Conservation (phyloP, 2,888 invertebrate species). For the Caenorhabditis panamensis region DNA sequence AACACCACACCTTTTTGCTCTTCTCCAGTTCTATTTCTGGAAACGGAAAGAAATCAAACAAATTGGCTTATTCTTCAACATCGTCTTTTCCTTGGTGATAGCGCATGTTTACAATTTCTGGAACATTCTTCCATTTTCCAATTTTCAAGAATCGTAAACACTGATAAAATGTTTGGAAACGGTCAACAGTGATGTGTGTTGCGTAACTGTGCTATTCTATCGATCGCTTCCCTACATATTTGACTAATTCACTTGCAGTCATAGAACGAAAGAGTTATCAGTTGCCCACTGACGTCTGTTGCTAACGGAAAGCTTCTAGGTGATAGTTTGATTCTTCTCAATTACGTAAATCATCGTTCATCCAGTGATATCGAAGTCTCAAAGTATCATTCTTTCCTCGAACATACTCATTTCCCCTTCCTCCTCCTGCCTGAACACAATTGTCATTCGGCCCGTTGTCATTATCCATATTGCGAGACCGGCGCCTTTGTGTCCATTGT, state of each 20-base stretch:
- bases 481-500: not conserved
- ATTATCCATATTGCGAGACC: not conserved
- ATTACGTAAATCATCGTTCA: not conserved
- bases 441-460: not conserved
- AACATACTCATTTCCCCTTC: not conserved
- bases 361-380: not conserved
- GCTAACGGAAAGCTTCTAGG: not conserved
- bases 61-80: not conserved
- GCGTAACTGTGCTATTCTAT: not conserved
- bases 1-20: slow-evolving; percentile 4
- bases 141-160: not conserved
- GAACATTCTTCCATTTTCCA: not conserved
- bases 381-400: not conserved
- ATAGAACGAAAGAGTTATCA: not conserved
- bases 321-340: not conserved
- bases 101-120: not conserved
- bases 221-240: not conserved
- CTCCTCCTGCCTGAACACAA: not conserved
- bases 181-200: slow-evolving; percentile 8
- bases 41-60: not conserved
- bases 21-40: slow-evolving; percentile 2
- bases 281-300: not conserved
- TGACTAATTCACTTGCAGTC: not conserved
- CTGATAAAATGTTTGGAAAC: not conserved
- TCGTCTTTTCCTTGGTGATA: not conserved